Conservation (phyloP, 2,113 vertebrate species). For the Solea senegalensis region DNA sequence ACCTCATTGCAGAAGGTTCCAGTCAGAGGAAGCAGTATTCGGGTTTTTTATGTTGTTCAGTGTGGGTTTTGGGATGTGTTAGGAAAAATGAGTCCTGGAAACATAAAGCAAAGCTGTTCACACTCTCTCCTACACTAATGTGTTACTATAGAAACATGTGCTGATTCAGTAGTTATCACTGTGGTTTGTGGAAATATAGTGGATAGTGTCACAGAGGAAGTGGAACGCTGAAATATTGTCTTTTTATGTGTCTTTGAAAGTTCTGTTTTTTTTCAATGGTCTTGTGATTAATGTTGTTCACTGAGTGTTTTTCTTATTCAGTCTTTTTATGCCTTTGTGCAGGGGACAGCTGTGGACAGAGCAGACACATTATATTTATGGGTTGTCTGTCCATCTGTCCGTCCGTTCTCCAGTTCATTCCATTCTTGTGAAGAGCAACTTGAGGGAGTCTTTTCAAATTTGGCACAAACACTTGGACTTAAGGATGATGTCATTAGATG, state of each 20-base stretch:
- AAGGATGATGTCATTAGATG: no score
- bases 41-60: not conserved
- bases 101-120: constrained; percentile 7
- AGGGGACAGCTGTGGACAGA: no score
- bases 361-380: no score
- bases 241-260: constrained; percentile 1
- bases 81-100: not conserved
- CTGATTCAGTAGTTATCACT: constrained; percentile 9
- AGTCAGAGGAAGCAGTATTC: constrained; percentile 10
- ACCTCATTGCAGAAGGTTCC: not conserved
- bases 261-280: constrained; percentile 36
- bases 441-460: no score
- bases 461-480: no score
- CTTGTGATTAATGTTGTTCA: constrained; percentile 12
- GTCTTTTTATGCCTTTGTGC: no score
- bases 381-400: no score
- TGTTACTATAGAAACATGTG: constrained; percentile 9
- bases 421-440: no score
- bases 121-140: not conserved
- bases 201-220: constrained; percentile 1
- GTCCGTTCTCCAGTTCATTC: no score
- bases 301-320: not conserved
- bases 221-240: constrained; percentile 9
- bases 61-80: not conserved
- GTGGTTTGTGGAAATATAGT: constrained; percentile 5